Evolutionary conservation across 2,888 invertebrate genomes (phyloP).

Genomic region (Phlogophora meticulosa): DNA sequence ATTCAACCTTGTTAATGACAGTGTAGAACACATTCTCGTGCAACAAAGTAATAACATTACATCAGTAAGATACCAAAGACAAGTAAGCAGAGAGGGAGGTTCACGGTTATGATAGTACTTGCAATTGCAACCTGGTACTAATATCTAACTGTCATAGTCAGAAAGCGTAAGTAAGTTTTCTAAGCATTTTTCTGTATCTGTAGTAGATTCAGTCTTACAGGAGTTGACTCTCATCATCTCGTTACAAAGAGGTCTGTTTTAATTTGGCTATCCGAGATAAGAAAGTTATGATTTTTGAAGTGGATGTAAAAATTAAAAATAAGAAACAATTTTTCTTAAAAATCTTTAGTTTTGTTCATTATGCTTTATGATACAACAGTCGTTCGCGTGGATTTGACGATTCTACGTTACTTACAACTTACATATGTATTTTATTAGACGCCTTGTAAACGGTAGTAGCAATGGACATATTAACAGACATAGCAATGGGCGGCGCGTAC

Average conservation of each 20-base stretch:
- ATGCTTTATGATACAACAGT: not conserved
- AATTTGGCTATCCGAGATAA: not conserved
- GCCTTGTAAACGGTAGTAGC: slow-evolving; percentile 22
- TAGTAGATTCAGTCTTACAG: too few species aligned
- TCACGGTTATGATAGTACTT: not conserved
- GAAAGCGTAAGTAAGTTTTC: not conserved
- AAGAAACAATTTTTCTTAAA: too few species aligned
- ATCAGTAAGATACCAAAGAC: slow-evolving; percentile 38
- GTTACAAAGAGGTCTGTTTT: too few species aligned
- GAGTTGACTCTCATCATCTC: too few species aligned
- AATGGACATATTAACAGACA: slow-evolving; percentile 19
- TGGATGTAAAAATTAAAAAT: too few species aligned
- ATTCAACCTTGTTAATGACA: slow-evolving; percentile 56
- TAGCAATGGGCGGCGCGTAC: not conserved
- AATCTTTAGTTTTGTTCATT: not conserved
- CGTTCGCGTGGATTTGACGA: not conserved
- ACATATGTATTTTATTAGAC: not conserved
- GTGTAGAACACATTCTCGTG: slow-evolving; percentile 30
- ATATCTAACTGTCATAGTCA: not conserved
- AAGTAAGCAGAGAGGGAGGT: slow-evolving; percentile 10
- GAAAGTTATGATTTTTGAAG: not conserved
- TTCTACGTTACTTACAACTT: not conserved
- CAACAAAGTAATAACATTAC: slow-evolving; percentile 54
- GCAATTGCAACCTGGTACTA: not conserved
- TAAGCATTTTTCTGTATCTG: too few species aligned